Conservation (phyloP, 2,113 vertebrate species). For the Otocyon megalotis region DNA sequence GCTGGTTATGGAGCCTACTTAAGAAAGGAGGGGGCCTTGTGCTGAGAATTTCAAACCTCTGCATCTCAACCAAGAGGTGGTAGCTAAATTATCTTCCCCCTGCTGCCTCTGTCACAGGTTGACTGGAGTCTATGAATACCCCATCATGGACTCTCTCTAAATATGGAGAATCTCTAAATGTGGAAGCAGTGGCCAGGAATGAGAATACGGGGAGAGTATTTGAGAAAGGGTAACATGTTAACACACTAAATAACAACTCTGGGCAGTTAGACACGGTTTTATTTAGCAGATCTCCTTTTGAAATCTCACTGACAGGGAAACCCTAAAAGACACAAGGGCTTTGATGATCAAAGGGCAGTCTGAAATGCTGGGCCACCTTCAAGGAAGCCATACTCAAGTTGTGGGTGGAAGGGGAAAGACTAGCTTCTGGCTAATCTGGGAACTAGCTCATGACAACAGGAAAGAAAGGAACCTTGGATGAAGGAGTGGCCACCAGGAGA, state of each 20-base stretch:
- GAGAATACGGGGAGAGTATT: neutral
- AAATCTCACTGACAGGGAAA: conserved; percentile 46
- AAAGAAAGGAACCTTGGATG: neutral
- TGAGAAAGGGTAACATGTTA: neutral
- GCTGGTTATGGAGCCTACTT: neutral
- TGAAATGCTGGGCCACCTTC: neutral
- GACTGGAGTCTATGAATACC: neutral
- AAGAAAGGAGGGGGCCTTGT: neutral
- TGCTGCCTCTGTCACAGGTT: neutral
- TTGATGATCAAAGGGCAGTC: neutral
- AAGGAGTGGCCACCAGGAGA: neutral
- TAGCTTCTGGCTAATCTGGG: neutral
- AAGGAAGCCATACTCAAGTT: neutral
- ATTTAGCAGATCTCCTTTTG: conserved; percentile 1
- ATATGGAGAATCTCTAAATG: neutral
- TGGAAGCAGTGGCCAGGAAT: neutral
- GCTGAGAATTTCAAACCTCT: neutral
- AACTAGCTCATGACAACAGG: neutral
- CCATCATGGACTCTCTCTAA: neutral
- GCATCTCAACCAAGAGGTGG: neutral
- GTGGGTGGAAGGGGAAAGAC: neutral
- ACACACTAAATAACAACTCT: neutral
- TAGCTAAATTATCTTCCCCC: neutral
- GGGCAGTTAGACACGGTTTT: neutral
- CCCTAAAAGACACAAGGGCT: neutral